Evolutionary conservation across 2,113 vertebrate genomes (phyloP), one percentile per base, ranked within the genome.

Genomic region (Parus major): DNA sequence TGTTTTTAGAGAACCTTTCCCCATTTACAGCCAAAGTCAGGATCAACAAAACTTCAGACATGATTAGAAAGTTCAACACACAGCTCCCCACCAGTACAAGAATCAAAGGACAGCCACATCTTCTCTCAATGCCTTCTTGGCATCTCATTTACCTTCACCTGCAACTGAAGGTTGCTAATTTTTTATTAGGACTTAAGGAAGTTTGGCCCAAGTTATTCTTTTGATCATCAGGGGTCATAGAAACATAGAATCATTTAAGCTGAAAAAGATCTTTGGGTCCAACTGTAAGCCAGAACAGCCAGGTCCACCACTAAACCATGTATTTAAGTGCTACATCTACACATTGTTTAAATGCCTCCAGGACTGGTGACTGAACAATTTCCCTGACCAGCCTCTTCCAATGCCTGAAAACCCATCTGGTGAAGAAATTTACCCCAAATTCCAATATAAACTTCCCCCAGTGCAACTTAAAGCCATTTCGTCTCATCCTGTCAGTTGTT

Each of bases 211-310:
- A 33, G 14, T 33, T 52, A 10, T 52, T 46, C 27, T 3, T 0
- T 15, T 77, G 21, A 70, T 52, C 16, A 21, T 35, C 21, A 66
- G 15, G 21, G 17, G 31, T 61, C 19, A 33, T 3, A 49, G 64
- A 82, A 83, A 35, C 5, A 28, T 8, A n/a, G 31, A 73, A 61
- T 39, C 5, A 39, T 73, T 61, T n/a, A 49, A 23, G 12, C 16
- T 61, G 47, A 21, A 66, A 88, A 79, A 29, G 27, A 79, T 50
- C 22, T 35, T 46, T 6, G 3, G 39, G 23, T 72, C 18, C 15
- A 42, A 18, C 15, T 0, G 0, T 53, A 65, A 76, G 21, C 19
- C 23, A 59, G 21, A n/a, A 18, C 57, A 65, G 18, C 22, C 25
- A 82, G 53, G 25, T 47, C 29, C 27, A 65, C 29, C 22, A 36